These are phyloP conservation scores for Diadema setosum DNA, from an alignment of 35 echinoderm and acorn worm genomes.

Conservation along the genomic window DNA sequence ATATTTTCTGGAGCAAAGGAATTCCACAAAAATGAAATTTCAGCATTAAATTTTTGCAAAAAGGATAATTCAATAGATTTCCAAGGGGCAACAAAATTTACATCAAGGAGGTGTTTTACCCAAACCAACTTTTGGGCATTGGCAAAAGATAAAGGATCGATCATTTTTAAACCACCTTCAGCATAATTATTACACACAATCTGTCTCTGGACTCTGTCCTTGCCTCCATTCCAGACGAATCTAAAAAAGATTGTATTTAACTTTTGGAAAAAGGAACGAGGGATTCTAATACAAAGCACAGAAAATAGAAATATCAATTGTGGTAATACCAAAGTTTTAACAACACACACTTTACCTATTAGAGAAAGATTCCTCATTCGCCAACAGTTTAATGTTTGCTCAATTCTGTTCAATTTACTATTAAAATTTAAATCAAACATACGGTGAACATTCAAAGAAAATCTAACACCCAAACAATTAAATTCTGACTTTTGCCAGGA, in stretches of 20 bases:
- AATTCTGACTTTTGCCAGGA: neutral
- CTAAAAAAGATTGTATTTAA: neutral
- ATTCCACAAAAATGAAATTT: neutral
- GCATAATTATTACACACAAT: neutral
- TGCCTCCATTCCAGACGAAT: conserved; percentile 3
- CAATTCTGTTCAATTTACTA: neutral
- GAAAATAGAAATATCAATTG: neutral
- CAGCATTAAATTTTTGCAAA: neutral
- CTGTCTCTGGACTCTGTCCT: neutral
- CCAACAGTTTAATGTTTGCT: neutral
- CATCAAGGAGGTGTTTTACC: neutral
- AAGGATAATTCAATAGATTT: neutral
- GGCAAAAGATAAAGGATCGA: neutral
- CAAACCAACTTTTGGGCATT: neutral
- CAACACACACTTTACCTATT: neutral
- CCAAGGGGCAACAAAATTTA: neutral
- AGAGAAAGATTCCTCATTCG: too few species aligned
- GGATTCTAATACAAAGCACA: neutral
- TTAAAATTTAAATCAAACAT: neutral
- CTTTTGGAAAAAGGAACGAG: neutral
- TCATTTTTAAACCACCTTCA: neutral
- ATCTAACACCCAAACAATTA: neutral
- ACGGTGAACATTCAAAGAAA: too few species aligned
- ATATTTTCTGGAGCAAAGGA: neutral
- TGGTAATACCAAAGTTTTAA: neutral